These are phyloP conservation scores for Pedetes capensis DNA, from an alignment of 2,113 vertebrate genomes.

Conservation along the genomic window DNA sequence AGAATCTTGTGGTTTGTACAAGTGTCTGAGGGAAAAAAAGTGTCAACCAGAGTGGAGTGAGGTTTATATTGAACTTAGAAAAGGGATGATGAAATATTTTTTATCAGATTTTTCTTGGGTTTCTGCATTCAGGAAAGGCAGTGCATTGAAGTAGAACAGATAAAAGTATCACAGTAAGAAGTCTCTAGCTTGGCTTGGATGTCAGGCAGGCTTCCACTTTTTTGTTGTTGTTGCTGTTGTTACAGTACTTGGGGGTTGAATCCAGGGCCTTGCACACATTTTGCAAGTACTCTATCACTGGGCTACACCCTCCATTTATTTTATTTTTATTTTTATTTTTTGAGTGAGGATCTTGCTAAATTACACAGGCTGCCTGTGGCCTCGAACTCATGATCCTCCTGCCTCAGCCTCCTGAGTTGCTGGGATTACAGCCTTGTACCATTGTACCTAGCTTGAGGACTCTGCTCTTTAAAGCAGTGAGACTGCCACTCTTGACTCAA, in stretches of 20 bases:
- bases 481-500: not conserved
- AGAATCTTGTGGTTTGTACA: constrained; percentile 36
- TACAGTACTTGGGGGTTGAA: no score
- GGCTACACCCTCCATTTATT: no score
- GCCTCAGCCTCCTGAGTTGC: no score
- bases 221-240: no score
- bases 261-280: no score
- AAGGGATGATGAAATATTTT: not conserved
- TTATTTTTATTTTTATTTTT: no score
- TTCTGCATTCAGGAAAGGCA: not conserved
- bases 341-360: no score
- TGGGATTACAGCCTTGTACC: no score
- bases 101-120: not conserved
- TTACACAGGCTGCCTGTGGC: no score
- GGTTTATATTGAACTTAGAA: constrained; percentile 45
- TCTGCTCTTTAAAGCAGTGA: not conserved
- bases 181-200: not conserved
- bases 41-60: not conserved
- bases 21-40: constrained; percentile 6
- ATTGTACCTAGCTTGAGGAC: no score
- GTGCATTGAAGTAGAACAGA: not conserved
- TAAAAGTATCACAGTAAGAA: not conserved
- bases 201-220: not conserved
- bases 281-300: no score
- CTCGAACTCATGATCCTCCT: no score